Percentiles rank a stretch among this genome's conserved stretches.
Evolutionary conservation across 2,113 vertebrate species (phyloP).

Genomic region (Megaleporinus macrocephalus): DNA sequence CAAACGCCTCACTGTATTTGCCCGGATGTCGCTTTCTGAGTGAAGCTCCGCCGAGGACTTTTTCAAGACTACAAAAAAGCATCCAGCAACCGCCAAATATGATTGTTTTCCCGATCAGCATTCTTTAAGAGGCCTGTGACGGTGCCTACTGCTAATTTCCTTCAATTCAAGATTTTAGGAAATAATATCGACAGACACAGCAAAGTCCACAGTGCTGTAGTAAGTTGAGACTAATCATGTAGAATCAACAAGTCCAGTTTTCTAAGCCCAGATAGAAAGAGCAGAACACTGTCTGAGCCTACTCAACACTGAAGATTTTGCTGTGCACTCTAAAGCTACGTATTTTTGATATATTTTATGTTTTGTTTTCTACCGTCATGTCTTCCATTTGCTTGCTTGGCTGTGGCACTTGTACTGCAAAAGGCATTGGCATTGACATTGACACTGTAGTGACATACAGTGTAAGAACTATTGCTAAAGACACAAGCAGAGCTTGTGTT

Average conservation of each 20-base stretch:
- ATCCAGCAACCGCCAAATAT: not conserved
- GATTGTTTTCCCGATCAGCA: slow-evolving; percentile 26
- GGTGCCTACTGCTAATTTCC: not conserved
- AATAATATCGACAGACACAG: slow-evolving; percentile 49
- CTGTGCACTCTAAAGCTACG: slow-evolving; percentile 53
- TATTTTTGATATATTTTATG: slow-evolving; percentile 43
- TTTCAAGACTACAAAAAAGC: not conserved
- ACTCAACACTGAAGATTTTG: not conserved
- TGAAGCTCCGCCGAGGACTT: slow-evolving; percentile 54
- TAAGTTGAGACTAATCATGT: not conserved
- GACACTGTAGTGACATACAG: slow-evolving; percentile 64
- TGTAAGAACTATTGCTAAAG: slow-evolving; percentile 22
- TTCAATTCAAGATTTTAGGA: slow-evolving; percentile 18
- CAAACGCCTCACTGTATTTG: slow-evolving; percentile 85
- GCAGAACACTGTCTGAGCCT: not conserved
- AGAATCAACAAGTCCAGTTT: not conserved
- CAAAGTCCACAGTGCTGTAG: not conserved
- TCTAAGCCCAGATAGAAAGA: not conserved
- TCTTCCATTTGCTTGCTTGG: slow-evolving; percentile 64
- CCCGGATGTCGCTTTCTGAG: slow-evolving; percentile 87
- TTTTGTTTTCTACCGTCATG: slow-evolving; percentile 46
- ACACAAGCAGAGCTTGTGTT: slow-evolving; percentile 31
- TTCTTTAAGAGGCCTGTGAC: not conserved
- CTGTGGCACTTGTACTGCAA: slow-evolving; percentile 56
- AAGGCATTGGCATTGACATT: slow-evolving; percentile 39